Conservation (phyloP, 2,888 invertebrate species). For the Philereme vetulata region DNA sequence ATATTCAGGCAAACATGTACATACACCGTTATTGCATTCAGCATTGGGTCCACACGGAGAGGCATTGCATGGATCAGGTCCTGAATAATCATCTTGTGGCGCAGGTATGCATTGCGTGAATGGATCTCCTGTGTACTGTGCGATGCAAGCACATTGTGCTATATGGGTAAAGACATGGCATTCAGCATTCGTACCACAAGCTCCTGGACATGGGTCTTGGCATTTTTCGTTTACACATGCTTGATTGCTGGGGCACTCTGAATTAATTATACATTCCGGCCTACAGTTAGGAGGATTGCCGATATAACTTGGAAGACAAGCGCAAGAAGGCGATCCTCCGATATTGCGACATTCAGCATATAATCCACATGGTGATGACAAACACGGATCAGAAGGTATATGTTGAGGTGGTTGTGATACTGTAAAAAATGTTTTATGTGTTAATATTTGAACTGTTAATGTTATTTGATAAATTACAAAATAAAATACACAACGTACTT, state of each 20-base stretch:
- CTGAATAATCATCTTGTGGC: constrained; percentile 58
- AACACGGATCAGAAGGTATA: constrained; percentile 81
- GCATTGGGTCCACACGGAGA: constrained; percentile 89
- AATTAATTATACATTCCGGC: constrained; percentile 87
- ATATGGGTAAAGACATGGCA: constrained; percentile 85
- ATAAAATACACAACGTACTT: constrained; percentile 50
- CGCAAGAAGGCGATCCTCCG: constrained; percentile 83
- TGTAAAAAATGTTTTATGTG: constrained; percentile 28
- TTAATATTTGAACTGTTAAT: too few species aligned
- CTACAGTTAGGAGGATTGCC: constrained; percentile 88
- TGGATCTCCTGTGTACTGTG: constrained; percentile 84
- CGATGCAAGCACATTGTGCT: constrained; percentile 85
- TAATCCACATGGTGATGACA: constrained; percentile 87
- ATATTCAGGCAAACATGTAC: constrained; percentile 89
- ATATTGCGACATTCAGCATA: constrained; percentile 85
- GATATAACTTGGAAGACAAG: constrained; percentile 83
- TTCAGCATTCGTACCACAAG: constrained; percentile 84
- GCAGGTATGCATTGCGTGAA: constrained; percentile 75
- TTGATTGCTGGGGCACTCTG: constrained; percentile 87
- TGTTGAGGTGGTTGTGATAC: constrained; percentile 62
- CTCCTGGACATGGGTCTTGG: constrained; percentile 87
- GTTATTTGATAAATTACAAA: too few species aligned
- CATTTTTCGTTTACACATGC: constrained; percentile 87
- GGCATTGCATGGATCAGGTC: constrained; percentile 85
- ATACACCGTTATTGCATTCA: constrained; percentile 86